These are phyloP conservation scores for Urosaurus nigricauda DNA, from an alignment of 2,797 vertebrate species.

Conservation along the genomic window DNA sequence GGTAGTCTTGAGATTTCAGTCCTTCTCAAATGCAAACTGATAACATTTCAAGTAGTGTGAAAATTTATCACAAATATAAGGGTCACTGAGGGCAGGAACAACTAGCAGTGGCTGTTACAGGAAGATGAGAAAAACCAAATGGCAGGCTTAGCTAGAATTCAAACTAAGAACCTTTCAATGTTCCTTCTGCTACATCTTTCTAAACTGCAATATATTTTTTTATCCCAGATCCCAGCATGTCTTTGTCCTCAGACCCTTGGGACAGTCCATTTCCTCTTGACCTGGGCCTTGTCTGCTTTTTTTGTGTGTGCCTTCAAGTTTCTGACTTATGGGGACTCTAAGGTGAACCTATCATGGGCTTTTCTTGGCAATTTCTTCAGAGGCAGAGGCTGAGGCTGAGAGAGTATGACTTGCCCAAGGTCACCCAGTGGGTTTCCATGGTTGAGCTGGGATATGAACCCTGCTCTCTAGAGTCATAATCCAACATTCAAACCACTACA, in stretches of 20 bases:
- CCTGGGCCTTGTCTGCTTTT: too few relatives aligned
- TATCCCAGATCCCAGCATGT: neutral
- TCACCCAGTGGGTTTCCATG: too few relatives aligned
- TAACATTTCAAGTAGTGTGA: neutral
- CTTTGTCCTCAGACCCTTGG: neutral
- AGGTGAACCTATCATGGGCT: too few relatives aligned
- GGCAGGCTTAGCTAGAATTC: neutral
- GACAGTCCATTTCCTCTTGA: too few relatives aligned
- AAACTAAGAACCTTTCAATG: neutral
- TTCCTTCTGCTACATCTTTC: neutral
- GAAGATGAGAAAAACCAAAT: neutral
- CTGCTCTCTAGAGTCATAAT: too few relatives aligned
- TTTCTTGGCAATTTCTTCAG: too few relatives aligned
- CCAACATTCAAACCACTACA: too few relatives aligned
- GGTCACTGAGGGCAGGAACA: neutral
- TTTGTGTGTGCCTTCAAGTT: too few relatives aligned
- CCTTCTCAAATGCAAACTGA: neutral
- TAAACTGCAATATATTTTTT: neutral
- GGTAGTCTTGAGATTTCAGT: constrained; percentile 1
- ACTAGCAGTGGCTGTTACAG: neutral
- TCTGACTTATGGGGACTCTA: too few relatives aligned
- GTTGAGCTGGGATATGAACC: too few relatives aligned
- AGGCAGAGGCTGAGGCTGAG: too few relatives aligned
- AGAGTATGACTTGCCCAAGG: too few relatives aligned
- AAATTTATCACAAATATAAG: neutral